A percentile compares a stretch with the other conserved stretches of the same genome.
These are phyloP conservation scores for Lamprologus speciosus DNA, from an alignment of 2,113 vertebrate genomes.

Conservation along the genomic window DNA sequence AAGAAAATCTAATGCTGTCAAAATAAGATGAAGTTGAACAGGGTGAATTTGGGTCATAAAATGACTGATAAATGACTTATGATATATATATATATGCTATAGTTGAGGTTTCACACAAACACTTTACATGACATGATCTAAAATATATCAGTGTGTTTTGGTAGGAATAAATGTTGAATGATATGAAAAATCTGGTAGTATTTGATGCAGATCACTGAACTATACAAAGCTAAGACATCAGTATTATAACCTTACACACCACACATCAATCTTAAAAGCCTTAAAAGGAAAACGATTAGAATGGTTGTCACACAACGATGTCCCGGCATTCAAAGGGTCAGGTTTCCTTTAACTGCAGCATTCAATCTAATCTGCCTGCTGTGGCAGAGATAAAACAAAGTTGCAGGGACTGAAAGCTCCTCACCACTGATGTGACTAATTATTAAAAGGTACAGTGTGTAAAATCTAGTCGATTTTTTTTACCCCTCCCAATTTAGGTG, in stretches of 20 bases:
- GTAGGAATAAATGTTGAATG: neutral
- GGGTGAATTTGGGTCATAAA: rapidly evolving
- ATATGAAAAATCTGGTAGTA: neutral
- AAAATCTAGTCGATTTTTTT: neutral
- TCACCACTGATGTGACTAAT: neutral
- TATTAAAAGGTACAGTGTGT: neutral
- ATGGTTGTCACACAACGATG: neutral
- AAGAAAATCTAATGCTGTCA: neutral
- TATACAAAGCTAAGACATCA: neutral
- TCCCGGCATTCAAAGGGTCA: neutral
- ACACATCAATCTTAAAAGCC: neutral
- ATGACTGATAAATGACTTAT: neutral
- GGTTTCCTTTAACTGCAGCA: neutral
- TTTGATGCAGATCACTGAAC: neutral
- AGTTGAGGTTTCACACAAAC: neutral
- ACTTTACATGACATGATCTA: neutral
- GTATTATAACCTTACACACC: neutral
- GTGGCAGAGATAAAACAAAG: neutral
- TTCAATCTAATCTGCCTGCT: neutral
- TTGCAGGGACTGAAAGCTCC: neutral
- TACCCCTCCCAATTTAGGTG: neutral
- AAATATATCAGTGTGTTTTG: neutral
- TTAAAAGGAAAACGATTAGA: neutral
- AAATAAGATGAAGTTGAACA: neutral
- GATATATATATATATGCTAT: neutral